phyloP scores from a whole-genome alignment of 2,888 invertebrate species.

The Apodemia duryi region DNA sequence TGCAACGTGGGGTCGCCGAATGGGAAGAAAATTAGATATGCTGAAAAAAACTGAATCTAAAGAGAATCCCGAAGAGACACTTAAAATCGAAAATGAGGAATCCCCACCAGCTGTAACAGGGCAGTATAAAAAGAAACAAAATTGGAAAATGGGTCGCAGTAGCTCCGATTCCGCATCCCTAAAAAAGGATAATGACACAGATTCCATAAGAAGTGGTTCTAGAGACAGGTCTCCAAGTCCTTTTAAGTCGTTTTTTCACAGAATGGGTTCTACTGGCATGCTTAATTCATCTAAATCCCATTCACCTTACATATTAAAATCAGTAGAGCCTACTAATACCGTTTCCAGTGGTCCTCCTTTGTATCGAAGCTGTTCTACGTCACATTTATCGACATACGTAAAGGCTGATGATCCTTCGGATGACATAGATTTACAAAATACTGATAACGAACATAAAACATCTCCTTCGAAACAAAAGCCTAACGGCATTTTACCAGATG shows the following conservation, averaged over 20 bases:
- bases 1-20: constrained; percentile 87
- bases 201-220: constrained; percentile 68
- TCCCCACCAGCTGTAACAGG: constrained; percentile 53
- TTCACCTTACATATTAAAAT: constrained; percentile 59
- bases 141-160: constrained; percentile 80
- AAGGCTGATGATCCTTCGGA: constrained; percentile 91
- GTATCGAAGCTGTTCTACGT: constrained; percentile 88
- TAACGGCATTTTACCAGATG: constrained; percentile 51
- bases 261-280: constrained; percentile 89
- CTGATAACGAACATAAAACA: constrained; percentile 55
- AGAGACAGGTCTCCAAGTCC: constrained; percentile 82
- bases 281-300: constrained; percentile 79
- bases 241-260: constrained; percentile 85
- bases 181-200: constrained; percentile 67
- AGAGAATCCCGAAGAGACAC: constrained; percentile 65
- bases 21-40: constrained; percentile 88
- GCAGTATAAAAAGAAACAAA: constrained; percentile 77
- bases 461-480: constrained; percentile 55
- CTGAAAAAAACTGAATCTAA: constrained; percentile 83
- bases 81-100: constrained; percentile 51
- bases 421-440: constrained; percentile 82
- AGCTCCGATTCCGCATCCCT: constrained; percentile 69
- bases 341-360: constrained; percentile 72
- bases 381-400: constrained; percentile 86
- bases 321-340: constrained; percentile 51